Base-by-base conservation (phyloP, 1,140 invertebrate genomes). In the Drosophila punjabiensis region DNA sequence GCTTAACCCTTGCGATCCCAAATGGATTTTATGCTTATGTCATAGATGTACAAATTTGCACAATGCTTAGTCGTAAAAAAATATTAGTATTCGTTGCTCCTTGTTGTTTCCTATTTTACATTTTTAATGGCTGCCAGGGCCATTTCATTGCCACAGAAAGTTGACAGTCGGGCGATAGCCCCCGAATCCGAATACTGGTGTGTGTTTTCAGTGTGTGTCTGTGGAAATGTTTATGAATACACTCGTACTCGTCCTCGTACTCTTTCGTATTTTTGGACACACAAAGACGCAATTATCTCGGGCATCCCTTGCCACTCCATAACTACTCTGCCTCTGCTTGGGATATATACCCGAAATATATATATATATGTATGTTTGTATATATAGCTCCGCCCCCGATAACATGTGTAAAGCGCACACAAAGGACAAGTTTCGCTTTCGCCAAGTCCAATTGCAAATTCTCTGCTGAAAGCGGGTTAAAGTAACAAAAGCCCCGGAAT, bases 341-440 rank as follows among this genome's bases (percentile, higher is more conserved):
- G n/a, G 33, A 60, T 60, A 65, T 58, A 56, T 39, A 16, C 32
- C 18, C 7, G 13, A 35, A 56, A 24, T 30, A 11, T 28, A n/a
- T 13, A 9, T 37, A 14, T 32, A 9, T 55, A 32, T 20, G 32
- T 41, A 14, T 32, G 8, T 55, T 24, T 20, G 32, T 41, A 14
- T 33, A 18, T 28, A 18, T 24, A 37, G 37, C 48, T 9, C 24
- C 43, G n/a, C 6, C 52, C 24, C 67, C 18, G 30, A 52, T 37
- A 79, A 85, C 85, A 79, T 89, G 85, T 89, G 85, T 81, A 85
- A 74, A 81, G 81, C 85, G 81, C 85, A 88, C 85, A 88, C 85
- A 88, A 88, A 84, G 85, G 84, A 84, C 85, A 88, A 81, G 84
- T 88, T 84, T 75, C 78, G 78, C 74, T 78, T 59, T 79, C 76